Evolutionary conservation across 1,140 invertebrate species (phyloP), one percentile per base, ranked within the genome.

Genomic region (Drosophila asahinai): DNA sequence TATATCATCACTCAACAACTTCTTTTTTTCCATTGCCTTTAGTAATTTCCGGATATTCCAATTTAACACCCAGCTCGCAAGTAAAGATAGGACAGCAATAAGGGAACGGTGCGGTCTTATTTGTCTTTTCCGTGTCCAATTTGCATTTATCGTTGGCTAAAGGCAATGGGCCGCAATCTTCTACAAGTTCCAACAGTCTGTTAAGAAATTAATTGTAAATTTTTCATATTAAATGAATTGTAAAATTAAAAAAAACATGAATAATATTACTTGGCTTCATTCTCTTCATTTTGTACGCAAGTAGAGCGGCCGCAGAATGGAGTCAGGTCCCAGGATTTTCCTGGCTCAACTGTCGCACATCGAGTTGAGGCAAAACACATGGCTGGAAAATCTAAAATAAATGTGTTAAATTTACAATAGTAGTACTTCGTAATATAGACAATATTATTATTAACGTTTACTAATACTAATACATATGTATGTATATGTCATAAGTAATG

Each of bases 341-440:
- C 95, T 38, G 96, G 96, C 89, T 97, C 96, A 33, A 97, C 95
- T 15, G 97, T 97, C 2, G 97, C 96, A 92, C 97, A 98, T 70
- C 95, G 95, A n/a, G 97, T 98, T 0, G 97, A 97, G 1, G 97
- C 97, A 93, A 98, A 98, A 87, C 97, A 98, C 94, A 97, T 95
- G 11, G 96, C 96, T 48, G 97, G 97, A 94, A 98, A 98, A 94
- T 98, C 97, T 98, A 93, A 7, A 93, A 65, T 8, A 25, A 14
- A 15, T 25, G 4, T 47, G 2, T 8, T 11, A 38, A 0, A 36
- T 33, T 52, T 4, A 5, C 19, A 4, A 7, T 22, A 19, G 27
- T 33, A 33, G 3, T 38, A 38, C 1, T 22, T 47, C 9, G 17
- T 12, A 38, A 38, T 38, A 12, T 38, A 38, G 11, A 38, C 9